Percentiles rank a stretch among this genome's conserved stretches.
Conservation (phyloP, 2,113 vertebrate genomes). For the Pelobates fuscus region DNA sequence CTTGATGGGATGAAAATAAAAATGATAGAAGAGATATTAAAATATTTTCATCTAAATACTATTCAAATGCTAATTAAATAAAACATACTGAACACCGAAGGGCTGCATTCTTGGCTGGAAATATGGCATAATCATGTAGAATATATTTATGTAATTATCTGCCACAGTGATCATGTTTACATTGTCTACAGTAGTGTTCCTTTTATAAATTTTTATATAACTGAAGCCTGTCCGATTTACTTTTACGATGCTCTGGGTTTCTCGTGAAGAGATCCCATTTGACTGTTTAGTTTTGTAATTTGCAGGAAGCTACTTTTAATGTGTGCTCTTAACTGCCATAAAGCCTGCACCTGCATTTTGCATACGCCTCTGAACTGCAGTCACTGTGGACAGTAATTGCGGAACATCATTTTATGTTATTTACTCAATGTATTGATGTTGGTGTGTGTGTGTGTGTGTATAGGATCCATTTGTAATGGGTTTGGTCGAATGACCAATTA, state of each 20-base stretch:
- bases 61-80: too few relatives aligned
- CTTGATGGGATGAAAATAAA: too few relatives aligned
- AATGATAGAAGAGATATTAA: too few relatives aligned
- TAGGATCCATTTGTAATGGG: constrained; percentile 58
- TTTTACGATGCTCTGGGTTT: not conserved
- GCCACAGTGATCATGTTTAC: not conserved
- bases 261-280: constrained; percentile 24
- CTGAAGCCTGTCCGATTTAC: constrained; percentile 9
- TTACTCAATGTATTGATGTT: constrained; percentile 69
- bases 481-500: constrained; percentile 52
- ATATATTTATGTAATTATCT: not conserved
- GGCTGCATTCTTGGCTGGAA: too few relatives aligned
- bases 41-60: too few relatives aligned
- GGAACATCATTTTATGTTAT: constrained; percentile 79
- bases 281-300: constrained; percentile 34
- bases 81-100: too few relatives aligned
- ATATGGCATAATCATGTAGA: too few relatives aligned
- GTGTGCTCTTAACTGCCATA: constrained; percentile 74
- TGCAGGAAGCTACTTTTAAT: constrained; percentile 77
- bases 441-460: constrained; percentile 67
- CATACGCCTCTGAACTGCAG: constrained; percentile 56
- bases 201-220: not conserved
- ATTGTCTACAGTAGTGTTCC: not conserved
- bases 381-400: constrained; percentile 76
- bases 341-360: constrained; percentile 81